A percentile compares a stretch with the other conserved stretches of the same genome.
phyloP scores from a whole-genome alignment of 2,888 invertebrate genomes.

The Platycheirus rosarum region DNA sequence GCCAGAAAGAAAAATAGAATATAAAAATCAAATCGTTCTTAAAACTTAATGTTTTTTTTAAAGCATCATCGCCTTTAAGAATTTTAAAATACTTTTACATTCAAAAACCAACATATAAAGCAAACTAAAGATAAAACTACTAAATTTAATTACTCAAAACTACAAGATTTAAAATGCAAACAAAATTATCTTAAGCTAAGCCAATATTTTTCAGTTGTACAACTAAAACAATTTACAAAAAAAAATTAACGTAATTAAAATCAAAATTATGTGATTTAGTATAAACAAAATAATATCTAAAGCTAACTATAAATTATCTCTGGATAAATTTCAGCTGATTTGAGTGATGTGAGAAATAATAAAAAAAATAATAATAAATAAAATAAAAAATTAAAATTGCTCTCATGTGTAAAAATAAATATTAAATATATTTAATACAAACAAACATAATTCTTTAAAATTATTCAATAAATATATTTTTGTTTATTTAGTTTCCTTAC shows the following conservation, averaged over 20 bases:
- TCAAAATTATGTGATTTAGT: constrained; percentile 27
- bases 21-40: no score
- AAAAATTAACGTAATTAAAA: constrained; percentile 7
- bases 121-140: constrained; percentile 35
- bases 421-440: constrained; percentile 27
- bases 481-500: constrained; percentile 38
- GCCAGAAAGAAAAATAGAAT: no score
- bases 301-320: constrained; percentile 21
- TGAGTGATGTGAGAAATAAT: constrained; percentile 33
- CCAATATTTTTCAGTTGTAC: constrained; percentile 45
- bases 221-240: constrained; percentile 71
- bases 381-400: constrained; percentile 45
- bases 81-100: no score
- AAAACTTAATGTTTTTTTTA: background rate
- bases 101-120: constrained; percentile 39
- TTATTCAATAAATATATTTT: constrained; percentile 53
- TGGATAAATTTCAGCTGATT: constrained; percentile 64
- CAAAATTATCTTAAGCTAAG: constrained; percentile 40
- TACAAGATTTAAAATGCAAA: constrained; percentile 57
- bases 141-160: constrained; percentile 26
- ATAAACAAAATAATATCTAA: constrained; percentile 4
- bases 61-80: constrained; percentile 52
- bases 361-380: constrained; percentile 13
- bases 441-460: constrained; percentile 49
- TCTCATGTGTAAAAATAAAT: constrained; percentile 48